Conservation (phyloP, 2,888 invertebrate genomes). For the Drosophila mettleri region DNA sequence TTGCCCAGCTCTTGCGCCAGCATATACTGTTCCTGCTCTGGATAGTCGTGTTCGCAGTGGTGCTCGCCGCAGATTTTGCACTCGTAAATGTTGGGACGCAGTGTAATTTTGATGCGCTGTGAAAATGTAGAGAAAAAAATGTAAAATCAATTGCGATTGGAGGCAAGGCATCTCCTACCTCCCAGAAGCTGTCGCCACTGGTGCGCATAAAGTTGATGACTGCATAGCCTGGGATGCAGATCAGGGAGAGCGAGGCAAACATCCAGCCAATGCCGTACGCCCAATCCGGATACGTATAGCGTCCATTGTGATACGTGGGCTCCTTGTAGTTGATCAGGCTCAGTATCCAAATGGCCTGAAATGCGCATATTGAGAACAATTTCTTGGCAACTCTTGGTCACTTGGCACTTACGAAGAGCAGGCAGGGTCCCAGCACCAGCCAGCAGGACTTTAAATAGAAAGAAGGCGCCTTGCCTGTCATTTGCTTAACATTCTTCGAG, state of each 20-base stretch:
- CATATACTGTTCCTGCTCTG: conserved; percentile 86
- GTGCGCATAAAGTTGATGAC: conserved; percentile 89
- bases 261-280: conserved; percentile 93
- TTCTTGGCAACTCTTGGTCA: background rate
- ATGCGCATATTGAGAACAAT: background rate
- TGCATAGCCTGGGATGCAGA: conserved; percentile 94
- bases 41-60: conserved; percentile 89
- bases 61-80: conserved; percentile 90
- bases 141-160: background rate
- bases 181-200: conserved; percentile 89
- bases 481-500: conserved; percentile 93
- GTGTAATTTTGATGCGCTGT: conserved; percentile 91
- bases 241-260: conserved; percentile 92
- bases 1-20: conserved; percentile 83
- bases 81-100: conserved; percentile 91
- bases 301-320: conserved; percentile 93
- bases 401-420: conserved; percentile 88
- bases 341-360: conserved; percentile 93
- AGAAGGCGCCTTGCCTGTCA: conserved; percentile 93
- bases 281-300: conserved; percentile 93
- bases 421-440: conserved; percentile 91
- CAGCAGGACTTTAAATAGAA: conserved; percentile 94
- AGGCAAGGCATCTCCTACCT: conserved; percentile 86
- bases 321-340: conserved; percentile 94
- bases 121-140: background rate